These are phyloP conservation scores for Seira ritae DNA, from an alignment of 2,888 invertebrate species.

Conservation along the genomic window DNA sequence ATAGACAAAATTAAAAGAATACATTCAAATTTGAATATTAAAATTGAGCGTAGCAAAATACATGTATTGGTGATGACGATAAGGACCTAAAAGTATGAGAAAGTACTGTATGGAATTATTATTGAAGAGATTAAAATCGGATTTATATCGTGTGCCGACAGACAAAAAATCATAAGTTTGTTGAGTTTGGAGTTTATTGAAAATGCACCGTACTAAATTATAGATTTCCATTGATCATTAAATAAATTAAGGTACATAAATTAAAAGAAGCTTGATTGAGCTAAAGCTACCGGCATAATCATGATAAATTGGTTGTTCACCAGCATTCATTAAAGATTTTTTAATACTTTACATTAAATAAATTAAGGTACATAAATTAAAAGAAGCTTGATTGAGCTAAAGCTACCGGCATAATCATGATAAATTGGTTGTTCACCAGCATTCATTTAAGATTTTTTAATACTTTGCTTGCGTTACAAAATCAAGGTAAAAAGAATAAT, in stretches of 20 bases:
- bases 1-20: too few species aligned
- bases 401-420: background rate
- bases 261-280: slow-evolving; percentile 1
- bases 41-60: too few species aligned
- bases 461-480: slow-evolving; percentile 7
- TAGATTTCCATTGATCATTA: background rate
- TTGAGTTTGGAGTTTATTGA: background rate
- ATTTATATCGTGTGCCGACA: slow-evolving; percentile 14
- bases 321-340: background rate
- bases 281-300: background rate
- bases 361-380: slow-evolving; percentile 11
- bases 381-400: background rate
- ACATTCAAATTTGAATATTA: too few species aligned
- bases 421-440: background rate
- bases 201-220: background rate
- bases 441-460: background rate
- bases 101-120: slow-evolving; percentile 21
- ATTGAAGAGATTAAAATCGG: slow-evolving; percentile 23
- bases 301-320: too few species aligned
- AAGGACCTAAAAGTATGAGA: slow-evolving; percentile 1
- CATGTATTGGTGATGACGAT: slow-evolving; percentile 18
- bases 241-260: slow-evolving; percentile 14
- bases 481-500: background rate
- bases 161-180: background rate
- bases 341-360: slow-evolving; percentile 11